A percentile compares a stretch with the other conserved stretches of the same genome.
These are phyloP conservation scores for Ophiodon elongatus DNA, from an alignment of 2,113 vertebrate genomes.

Conservation along the genomic window DNA sequence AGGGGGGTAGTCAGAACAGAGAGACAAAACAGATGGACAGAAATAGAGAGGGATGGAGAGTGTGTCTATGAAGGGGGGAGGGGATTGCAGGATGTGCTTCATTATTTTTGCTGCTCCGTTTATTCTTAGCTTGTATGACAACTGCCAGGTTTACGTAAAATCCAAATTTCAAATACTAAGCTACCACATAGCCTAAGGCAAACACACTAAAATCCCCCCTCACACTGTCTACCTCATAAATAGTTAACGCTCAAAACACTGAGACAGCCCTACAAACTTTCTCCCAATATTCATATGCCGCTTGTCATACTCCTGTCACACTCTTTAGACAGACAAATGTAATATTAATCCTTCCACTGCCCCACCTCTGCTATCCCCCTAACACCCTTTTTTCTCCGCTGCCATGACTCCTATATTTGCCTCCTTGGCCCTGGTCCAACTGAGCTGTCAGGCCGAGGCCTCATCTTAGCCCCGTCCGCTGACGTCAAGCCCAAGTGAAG, in stretches of 20 bases:
- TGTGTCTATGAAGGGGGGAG: background rate
- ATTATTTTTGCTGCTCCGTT: slow-evolving; percentile 60
- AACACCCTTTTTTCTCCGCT: slow-evolving; percentile 27
- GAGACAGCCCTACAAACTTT: slow-evolving; percentile 60
- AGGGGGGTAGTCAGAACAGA: slow-evolving; percentile 20
- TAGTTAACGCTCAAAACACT: slow-evolving; percentile 66
- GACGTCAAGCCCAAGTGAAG: slow-evolving; percentile 68
- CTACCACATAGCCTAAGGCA: slow-evolving; percentile 59
- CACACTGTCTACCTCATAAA: slow-evolving; percentile 60
- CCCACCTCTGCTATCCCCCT: slow-evolving; percentile 16
- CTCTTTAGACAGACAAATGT: slow-evolving; percentile 74
- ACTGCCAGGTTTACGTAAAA: slow-evolving; percentile 67
- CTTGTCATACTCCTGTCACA: slow-evolving; percentile 68
- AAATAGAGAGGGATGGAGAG: slow-evolving; percentile 10
- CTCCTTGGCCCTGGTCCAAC: slow-evolving; percentile 76
- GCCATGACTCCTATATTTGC: slow-evolving; percentile 70
- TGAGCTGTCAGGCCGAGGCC: slow-evolving; percentile 77
- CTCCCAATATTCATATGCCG: slow-evolving; percentile 66
- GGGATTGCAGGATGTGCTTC: slow-evolving; percentile 26
- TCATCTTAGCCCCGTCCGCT: slow-evolving; percentile 60
- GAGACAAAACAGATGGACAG: slow-evolving; percentile 45
- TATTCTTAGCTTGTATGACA: slow-evolving; percentile 66
- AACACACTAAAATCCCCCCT: slow-evolving; percentile 52
- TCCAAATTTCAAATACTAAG: slow-evolving; percentile 64
- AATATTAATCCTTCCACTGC: slow-evolving; percentile 70